These are phyloP conservation scores for Anas bernieri DNA, from an alignment of 2,797 vertebrate species.

Conservation along the genomic window DNA sequence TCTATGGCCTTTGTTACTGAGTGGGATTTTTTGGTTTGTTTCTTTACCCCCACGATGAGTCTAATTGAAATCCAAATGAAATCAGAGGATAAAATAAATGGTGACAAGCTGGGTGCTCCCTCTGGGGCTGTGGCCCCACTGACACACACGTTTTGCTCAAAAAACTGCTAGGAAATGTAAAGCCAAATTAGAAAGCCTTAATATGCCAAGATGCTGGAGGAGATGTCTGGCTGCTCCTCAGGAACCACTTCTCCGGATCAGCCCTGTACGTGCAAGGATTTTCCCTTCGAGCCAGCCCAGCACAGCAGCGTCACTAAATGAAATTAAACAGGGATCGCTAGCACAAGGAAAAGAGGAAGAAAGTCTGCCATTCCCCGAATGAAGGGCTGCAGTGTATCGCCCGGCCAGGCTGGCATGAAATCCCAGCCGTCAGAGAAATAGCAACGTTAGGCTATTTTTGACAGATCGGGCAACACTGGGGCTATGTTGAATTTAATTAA, in stretches of 20 bases:
- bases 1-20: conserved; percentile 24
- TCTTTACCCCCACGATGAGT: background rate
- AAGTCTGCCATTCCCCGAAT: background rate
- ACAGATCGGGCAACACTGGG: background rate
- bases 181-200: background rate
- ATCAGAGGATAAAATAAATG: background rate
- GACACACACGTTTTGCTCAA: background rate
- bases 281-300: background rate
- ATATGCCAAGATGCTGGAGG: background rate
- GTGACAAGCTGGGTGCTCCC: background rate
- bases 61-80: conserved; percentile 19
- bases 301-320: background rate
- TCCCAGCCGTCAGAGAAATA: background rate
- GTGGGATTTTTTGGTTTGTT: background rate
- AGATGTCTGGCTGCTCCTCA: background rate
- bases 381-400: background rate
- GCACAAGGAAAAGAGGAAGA: background rate
- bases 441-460: background rate
- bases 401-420: background rate
- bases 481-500: conserved; percentile 1
- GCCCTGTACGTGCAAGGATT: background rate
- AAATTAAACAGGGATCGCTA: conserved; percentile 11
- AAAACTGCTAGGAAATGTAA: background rate
- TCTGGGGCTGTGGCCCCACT: background rate
- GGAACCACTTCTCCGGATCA: background rate